phyloP scores from a whole-genome alignment of 2,888 invertebrate genomes.

The Schizotus pectinicornis region DNA sequence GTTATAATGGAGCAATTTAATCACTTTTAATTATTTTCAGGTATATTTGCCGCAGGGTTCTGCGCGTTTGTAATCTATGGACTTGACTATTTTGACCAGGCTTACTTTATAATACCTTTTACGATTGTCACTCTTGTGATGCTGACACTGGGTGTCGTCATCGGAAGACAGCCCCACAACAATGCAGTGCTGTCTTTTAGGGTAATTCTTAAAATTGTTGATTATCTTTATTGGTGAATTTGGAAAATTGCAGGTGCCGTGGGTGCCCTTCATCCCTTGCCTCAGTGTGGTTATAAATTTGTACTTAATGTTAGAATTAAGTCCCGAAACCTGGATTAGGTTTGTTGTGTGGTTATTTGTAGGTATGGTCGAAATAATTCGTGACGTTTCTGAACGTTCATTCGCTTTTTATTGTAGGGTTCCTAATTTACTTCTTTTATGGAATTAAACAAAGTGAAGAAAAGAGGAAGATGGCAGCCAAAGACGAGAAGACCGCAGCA shows the following conservation, averaged over 20 bases:
- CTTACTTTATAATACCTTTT: slow-evolving; percentile 50
- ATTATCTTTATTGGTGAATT: slow-evolving; percentile 12
- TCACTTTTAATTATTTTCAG: slow-evolving; percentile 57
- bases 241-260: slow-evolving; percentile 76
- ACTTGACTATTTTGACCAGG: slow-evolving; percentile 52
- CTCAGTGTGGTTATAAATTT: slow-evolving; percentile 86
- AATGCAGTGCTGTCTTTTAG: slow-evolving; percentile 71
- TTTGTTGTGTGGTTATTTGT: slow-evolving; percentile 84
- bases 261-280: slow-evolving; percentile 84
- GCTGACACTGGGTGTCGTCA: slow-evolving; percentile 65
- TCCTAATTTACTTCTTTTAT: slow-evolving; percentile 85
- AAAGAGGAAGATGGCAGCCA: slow-evolving; percentile 44
- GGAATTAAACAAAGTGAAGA: slow-evolving; percentile 80
- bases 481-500: background rate
- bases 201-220: slow-evolving; percentile 56
- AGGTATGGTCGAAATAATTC: slow-evolving; percentile 61
- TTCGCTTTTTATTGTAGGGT: slow-evolving; percentile 64
- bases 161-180: slow-evolving; percentile 74
- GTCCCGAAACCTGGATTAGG: slow-evolving; percentile 85
- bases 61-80: slow-evolving; percentile 60
- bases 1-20: too few species aligned
- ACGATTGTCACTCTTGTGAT: slow-evolving; percentile 60
- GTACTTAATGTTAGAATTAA: slow-evolving; percentile 89
- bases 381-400: background rate
- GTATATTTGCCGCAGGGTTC: slow-evolving; percentile 63